Evolutionary conservation across 2,888 invertebrate species (phyloP).

Genomic region (Bombylius discolor): DNA sequence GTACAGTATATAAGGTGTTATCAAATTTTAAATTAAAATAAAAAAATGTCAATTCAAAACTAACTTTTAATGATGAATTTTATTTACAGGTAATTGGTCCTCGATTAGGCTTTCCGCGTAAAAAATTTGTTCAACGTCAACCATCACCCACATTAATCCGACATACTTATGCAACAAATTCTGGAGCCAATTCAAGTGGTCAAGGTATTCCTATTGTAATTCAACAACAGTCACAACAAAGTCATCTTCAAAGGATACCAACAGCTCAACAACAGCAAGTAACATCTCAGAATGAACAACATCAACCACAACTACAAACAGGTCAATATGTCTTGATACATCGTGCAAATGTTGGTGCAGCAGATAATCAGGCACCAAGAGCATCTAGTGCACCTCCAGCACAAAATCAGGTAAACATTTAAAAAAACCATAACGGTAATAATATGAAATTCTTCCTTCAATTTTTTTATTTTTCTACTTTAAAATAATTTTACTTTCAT

Average conservation of each 20-base stretch:
- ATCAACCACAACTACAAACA: conserved; percentile 33
- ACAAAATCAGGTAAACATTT: conserved; percentile 37
- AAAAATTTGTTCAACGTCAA: conserved; percentile 43
- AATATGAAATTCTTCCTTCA: background rate
- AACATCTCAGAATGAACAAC: conserved; percentile 19
- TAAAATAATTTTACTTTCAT: background rate
- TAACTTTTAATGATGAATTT: background rate
- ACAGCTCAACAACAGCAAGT: conserved; percentile 11
- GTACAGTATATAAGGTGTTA: conserved; percentile 32
- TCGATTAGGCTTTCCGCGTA: conserved; percentile 34
- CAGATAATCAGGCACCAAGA: conserved; percentile 57
- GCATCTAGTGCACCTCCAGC: conserved; percentile 76
- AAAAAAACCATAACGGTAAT: background rate
- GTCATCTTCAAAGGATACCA: conserved; percentile 14
- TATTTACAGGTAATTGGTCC: conserved; percentile 23
- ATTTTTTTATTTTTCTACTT: too few species aligned
- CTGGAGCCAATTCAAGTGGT: conserved; percentile 10
- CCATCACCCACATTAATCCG: conserved; percentile 51
- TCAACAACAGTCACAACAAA: conserved; percentile 18
- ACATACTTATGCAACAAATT: conserved; percentile 39
- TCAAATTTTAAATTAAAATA: background rate
- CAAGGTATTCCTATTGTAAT: conserved; percentile 17
- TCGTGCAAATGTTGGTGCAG: conserved; percentile 46
- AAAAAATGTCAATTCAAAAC: background rate
- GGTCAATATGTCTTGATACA: conserved; percentile 75